Base-by-base conservation (phyloP, 2,888 invertebrate species). In the Brenthis ino region DNA sequence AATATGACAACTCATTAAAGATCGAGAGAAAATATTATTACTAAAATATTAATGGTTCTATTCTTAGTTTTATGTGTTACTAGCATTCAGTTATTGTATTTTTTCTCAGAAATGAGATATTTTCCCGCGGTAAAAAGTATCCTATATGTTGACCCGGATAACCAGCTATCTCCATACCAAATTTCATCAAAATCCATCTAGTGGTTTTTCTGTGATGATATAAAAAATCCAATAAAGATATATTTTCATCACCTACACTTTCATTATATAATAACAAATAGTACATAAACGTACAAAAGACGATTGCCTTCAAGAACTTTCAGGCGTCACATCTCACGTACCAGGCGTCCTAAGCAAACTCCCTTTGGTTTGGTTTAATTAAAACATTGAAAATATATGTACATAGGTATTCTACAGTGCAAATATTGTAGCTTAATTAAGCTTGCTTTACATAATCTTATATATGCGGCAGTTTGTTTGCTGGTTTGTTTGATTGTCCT, bases 221-320 rank as follows among this genome's bases (percentile, higher is more conserved):
- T 28, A 28, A 5, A 28, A 5, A 28, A 28, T 28, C 28, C 33
- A 8, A 24, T 56, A 28, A 56, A 28, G 11, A 16, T 56, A 28
- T 56, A 6, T 37, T 57, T 33, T 37, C 37, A 8, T 37, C 37
- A 37, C 6, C 37, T 8, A 37, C 37, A 37, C 50, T n/a, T 50
- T 2, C n/a, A 51, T 6, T 51, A 3, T n/a, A 51, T 13, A 0
- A 0, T 16, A 14, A 6, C 51, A 51, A 14, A 51, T 50, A 53
- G 13, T 51, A 50, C 28, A 28, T 61, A 51, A 28, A 61, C 51
- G 33, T 50, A 28, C 16, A 16, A 1, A 11, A 16, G 47, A 43
- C 64, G 28, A 57, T 51, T 51, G 65, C 57, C n/a, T 33, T 12
- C 37, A 57, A 65, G 57, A 65, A 65, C 57, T 57, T 65, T 65